A percentile compares a stretch with the other conserved stretches of the same genome.
These are phyloP conservation scores for Maniola jurtina DNA, from an alignment of 1,140 invertebrate species.

Conservation along the genomic window DNA sequence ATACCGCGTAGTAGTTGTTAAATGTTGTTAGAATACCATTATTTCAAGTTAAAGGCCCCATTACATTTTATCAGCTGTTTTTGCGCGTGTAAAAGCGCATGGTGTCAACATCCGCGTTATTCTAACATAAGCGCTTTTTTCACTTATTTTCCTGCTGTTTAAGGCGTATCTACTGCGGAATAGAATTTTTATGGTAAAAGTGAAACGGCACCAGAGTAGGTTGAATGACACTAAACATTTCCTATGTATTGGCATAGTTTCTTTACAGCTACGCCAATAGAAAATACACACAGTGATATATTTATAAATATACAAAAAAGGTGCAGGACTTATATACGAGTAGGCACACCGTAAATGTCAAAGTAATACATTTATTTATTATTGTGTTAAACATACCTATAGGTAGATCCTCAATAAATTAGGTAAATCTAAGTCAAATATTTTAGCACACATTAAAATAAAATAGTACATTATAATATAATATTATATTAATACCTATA, in stretches of 20 bases:
- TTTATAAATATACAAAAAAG: too few species aligned
- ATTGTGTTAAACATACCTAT: too few species aligned
- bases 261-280: constrained; percentile 7
- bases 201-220: constrained; percentile 45
- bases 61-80: constrained; percentile 5
- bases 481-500: too few species aligned
- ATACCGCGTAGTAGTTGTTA: too few species aligned
- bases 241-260: constrained; percentile 25
- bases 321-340: too few species aligned
- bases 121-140: constrained; percentile 52
- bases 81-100: constrained; percentile 8
- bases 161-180: constrained; percentile 42
- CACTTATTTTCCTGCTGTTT: constrained; percentile 51
- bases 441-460: too few species aligned
- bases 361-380: too few species aligned
- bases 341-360: too few species aligned
- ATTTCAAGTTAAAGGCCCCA: not conserved
- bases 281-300: not conserved
- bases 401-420: too few species aligned
- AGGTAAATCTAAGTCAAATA: too few species aligned
- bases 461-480: too few species aligned
- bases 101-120: constrained; percentile 40
- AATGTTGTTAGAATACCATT: not conserved
- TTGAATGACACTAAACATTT: constrained; percentile 34
- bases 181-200: constrained; percentile 62